phyloP scores from a whole-genome alignment of 2,888 invertebrate species.

The Nezara viridula region DNA sequence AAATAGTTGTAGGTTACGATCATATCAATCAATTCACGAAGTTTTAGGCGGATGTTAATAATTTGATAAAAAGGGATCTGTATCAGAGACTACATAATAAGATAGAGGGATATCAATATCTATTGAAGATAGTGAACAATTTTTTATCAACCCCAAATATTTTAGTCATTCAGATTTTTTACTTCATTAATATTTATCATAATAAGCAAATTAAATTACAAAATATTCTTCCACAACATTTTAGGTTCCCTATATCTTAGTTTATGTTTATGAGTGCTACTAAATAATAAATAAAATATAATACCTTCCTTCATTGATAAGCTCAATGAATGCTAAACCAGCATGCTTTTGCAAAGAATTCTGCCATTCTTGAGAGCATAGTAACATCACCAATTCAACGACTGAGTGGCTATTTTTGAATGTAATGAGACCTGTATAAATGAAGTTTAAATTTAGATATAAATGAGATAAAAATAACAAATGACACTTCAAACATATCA shows the following conservation, averaged over 20 bases:
- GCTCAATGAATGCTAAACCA: slow-evolving; percentile 98
- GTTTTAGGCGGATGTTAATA: too few species aligned
- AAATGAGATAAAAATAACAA: not conserved
- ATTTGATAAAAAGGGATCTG: too few species aligned
- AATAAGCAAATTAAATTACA: too few species aligned
- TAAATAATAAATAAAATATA: slow-evolving; percentile 66
- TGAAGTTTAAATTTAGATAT: not conserved
- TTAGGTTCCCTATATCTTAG: not conserved
- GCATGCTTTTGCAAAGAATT: slow-evolving; percentile 99
- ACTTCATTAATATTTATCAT: too few species aligned
- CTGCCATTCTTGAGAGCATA: slow-evolving; percentile 99
- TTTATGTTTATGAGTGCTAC: not conserved
- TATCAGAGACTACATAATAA: too few species aligned
- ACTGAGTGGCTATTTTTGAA: slow-evolving; percentile 98
- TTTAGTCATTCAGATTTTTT: too few species aligned
- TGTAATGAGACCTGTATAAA: slow-evolving; percentile 85
- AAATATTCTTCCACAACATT: not conserved
- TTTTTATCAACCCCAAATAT: too few species aligned
- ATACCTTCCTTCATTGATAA: slow-evolving; percentile 95
- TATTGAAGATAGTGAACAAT: too few species aligned
- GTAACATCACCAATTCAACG: slow-evolving; percentile 98
- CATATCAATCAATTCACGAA: too few species aligned
- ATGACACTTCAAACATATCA: not conserved
- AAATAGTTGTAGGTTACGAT: too few species aligned
- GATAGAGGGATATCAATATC: too few species aligned